These are phyloP conservation scores for Actinemys pallida DNA, from an alignment of 2,113 vertebrate genomes.

Conservation along the genomic window DNA sequence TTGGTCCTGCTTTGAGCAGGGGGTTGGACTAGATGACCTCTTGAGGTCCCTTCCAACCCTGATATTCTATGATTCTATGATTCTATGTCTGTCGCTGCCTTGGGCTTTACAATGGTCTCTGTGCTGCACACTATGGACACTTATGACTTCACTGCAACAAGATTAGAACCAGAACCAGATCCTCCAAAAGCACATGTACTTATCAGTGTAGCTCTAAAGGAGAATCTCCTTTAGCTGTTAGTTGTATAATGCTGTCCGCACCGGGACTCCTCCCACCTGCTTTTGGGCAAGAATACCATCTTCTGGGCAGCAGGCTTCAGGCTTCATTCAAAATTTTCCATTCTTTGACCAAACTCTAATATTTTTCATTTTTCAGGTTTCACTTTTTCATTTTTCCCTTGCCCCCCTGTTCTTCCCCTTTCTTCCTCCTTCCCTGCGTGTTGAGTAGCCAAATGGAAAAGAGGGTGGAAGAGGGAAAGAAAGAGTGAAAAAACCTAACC, in stretches of 20 bases:
- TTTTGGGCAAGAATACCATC: not conserved
- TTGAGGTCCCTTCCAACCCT: too few species aligned
- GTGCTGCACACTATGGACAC: not conserved
- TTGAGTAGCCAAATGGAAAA: not conserved
- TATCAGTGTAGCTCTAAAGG: not conserved
- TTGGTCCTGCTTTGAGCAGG: too few species aligned
- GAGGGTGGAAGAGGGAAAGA: rapidly evolving
- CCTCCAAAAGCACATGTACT: not conserved
- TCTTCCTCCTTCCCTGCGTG: rapidly evolving
- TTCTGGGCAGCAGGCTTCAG: not conserved
- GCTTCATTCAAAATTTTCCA: not conserved
- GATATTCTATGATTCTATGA: too few species aligned
- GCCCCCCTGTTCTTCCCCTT: rapidly evolving
- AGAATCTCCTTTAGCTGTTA: not conserved
- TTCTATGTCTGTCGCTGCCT: not conserved
- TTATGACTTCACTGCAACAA: not conserved
- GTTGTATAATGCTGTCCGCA: not conserved
- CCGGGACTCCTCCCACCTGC: not conserved
- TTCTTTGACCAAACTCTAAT: not conserved
- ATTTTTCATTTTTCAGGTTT: not conserved
- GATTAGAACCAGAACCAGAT: not conserved
- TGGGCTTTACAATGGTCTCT: not conserved
- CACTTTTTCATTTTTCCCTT: rapidly evolving
- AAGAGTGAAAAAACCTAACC: rapidly evolving
- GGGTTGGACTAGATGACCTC: too few species aligned